Percentiles rank a stretch among this genome's conserved stretches.
Conservation (phyloP, 2,888 invertebrate genomes). For the Chelonus formosanus region DNA sequence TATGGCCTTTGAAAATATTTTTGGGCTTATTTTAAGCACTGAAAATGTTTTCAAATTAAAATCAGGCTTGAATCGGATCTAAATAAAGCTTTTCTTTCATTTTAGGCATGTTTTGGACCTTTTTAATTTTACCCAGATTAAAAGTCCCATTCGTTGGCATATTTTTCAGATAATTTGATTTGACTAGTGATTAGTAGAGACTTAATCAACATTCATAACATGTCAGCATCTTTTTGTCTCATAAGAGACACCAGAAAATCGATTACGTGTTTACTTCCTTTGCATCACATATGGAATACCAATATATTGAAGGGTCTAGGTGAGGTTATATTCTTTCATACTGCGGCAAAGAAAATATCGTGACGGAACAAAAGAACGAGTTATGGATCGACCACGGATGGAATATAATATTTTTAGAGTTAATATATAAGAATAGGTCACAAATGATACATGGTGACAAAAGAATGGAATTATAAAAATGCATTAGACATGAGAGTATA, state of each 20-base stretch:
- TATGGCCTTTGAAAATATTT: no score
- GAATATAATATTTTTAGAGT: slow-evolving; percentile 27
- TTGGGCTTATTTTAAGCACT: neutral
- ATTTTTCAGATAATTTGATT: slow-evolving; percentile 2
- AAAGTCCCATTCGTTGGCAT: neutral
- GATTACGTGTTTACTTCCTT: slow-evolving; percentile 23
- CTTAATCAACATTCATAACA: neutral
- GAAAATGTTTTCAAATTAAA: neutral
- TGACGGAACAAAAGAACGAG: slow-evolving; percentile 21
- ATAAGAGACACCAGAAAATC: slow-evolving; percentile 6
- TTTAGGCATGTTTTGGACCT: no score
- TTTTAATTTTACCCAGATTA: no score
- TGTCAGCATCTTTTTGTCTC: neutral
- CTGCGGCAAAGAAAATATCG: slow-evolving; percentile 27
- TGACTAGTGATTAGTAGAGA: slow-evolving; percentile 11
- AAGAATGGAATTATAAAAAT: no score
- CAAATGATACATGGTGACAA: no score
- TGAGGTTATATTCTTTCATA: slow-evolving; percentile 29
- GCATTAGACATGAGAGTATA: no score
- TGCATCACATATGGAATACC: slow-evolving; percentile 22
- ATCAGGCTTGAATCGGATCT: no score
- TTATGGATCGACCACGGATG: slow-evolving; percentile 17
- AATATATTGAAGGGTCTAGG: slow-evolving; percentile 28
- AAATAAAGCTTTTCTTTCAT: no score
- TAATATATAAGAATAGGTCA: slow-evolving; percentile 4